Percentiles rank a stretch among this genome's conserved stretches.
These are phyloP conservation scores for Gibbula magus DNA, from an alignment of 2,888 invertebrate genomes.

Conservation along the genomic window DNA sequence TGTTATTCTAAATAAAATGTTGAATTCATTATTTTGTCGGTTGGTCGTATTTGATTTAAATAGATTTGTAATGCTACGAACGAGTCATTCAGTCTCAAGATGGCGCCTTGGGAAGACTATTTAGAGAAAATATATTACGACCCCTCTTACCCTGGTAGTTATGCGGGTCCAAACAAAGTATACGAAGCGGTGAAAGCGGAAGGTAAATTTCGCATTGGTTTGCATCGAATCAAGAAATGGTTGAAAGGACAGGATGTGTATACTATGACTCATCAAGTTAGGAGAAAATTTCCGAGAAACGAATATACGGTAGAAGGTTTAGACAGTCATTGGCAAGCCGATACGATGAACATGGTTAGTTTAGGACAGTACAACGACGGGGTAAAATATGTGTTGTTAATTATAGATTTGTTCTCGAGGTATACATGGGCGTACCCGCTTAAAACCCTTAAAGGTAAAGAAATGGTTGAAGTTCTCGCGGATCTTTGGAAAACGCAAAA, in stretches of 20 bases:
- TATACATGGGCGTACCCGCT: neutral
- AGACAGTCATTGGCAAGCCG: conserved; percentile 12
- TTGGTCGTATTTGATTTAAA: neutral
- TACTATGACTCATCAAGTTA: neutral
- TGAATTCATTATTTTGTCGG: neutral
- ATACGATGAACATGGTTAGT: conserved; percentile 3
- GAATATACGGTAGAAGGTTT: conserved; percentile 12
- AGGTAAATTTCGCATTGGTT: neutral
- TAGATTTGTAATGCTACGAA: neutral
- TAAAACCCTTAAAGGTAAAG: neutral
- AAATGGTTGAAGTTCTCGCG: neutral
- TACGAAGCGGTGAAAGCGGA: neutral
- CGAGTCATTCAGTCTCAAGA: neutral
- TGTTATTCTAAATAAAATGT: too few species aligned
- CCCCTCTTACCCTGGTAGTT: conserved; percentile 3
- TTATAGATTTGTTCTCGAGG: conserved; percentile 16
- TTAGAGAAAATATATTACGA: neutral
- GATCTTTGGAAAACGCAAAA: neutral
- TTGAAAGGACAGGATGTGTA: conserved; percentile 10
- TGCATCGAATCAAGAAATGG: neutral
- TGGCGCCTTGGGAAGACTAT: neutral
- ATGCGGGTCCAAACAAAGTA: neutral
- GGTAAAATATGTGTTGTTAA: neutral
- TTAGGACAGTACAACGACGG: conserved; percentile 8
- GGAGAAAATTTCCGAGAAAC: neutral